Base-by-base conservation (phyloP, 2,797 vertebrate genomes). In the Melanotaenia pygmaea region DNA sequence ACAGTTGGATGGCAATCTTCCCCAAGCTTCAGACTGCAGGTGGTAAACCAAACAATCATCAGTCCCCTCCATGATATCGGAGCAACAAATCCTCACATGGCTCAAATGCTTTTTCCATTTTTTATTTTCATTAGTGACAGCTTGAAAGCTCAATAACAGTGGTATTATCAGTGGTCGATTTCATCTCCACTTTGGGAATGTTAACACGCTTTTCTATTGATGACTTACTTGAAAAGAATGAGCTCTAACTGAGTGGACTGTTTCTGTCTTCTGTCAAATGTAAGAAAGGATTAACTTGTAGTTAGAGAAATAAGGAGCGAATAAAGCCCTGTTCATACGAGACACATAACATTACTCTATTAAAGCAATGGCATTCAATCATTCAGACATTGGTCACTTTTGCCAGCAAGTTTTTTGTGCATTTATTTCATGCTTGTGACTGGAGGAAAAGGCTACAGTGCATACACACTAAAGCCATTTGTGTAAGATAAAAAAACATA, bases 1-100 rank as follows among this genome's bases (percentile, higher is more conserved):
- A 76, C 34, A 26, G 88, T 83, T 1, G 82, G 67, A 51, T 43
- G 72, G 72, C 87, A 82, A 87, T 88, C 87, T 81, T 85, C 84
- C 85, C 77, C 82, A 70, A 75, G 85, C 84, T 81, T 64, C 76
- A 59, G 84, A 71, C 88, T 59, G 22, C 90, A 89, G 89, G 90
- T 76, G 88, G 90, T 83, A 87, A 91, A 90, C 38, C 86, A 91
- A 91, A 91, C 89, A 92, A 91, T 91, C 90, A 90, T 83, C 83
- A 30, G 63, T 73, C 88, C 90, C 67, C 86, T 66, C 79, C 56
- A 62, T 51, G 86, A 88, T 71, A 82, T 83, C 82, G 72, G 12
- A 79, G 79, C 71, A 76, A 78, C 82, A 81, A 74, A 77, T 84
- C 81, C 82, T 78, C 85, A 72, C 14, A 67, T 79, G 67, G 89